Evolutionary conservation across 2,113 vertebrate species (phyloP).

Genomic region (Scytalopus superciliaris): DNA sequence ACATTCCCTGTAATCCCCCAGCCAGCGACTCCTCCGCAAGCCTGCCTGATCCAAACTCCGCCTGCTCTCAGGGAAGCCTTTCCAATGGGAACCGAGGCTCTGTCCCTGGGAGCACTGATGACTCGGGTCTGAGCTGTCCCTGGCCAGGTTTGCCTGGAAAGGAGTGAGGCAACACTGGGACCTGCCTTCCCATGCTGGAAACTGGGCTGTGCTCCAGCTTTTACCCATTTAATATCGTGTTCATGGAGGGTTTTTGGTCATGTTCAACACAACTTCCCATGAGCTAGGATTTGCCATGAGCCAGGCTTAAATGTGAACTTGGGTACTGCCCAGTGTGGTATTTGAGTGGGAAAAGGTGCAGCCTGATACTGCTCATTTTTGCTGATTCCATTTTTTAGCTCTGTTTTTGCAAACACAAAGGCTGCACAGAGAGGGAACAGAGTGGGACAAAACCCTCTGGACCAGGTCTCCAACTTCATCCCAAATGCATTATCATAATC

Average conservation of each 20-base stretch:
- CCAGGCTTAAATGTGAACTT: not conserved
- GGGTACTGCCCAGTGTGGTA: not conserved
- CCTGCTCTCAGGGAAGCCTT: not conserved
- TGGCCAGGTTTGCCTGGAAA: not conserved
- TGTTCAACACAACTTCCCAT: rapidly evolving
- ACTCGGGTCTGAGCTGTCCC: constrained; percentile 22
- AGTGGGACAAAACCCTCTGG: not conserved
- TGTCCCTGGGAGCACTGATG: not conserved
- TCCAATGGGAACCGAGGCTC: not conserved
- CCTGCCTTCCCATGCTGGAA: not conserved
- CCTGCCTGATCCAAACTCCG: not conserved
- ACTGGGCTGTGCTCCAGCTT: not conserved
- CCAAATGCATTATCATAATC: not conserved
- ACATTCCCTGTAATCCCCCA: not conserved
- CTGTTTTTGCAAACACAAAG: not conserved
- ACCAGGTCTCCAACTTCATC: not conserved
- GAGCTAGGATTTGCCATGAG: not conserved
- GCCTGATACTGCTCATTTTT: not conserved
- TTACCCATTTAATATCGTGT: not conserved
- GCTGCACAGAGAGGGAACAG: not conserved
- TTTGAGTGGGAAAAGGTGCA: not conserved
- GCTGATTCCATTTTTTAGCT: not conserved
- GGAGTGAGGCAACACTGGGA: not conserved
- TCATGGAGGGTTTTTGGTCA: not conserved
- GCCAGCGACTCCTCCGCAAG: not conserved